Evolutionary conservation across 2,888 invertebrate genomes (phyloP).

Genomic region (Phytoseiulus persimilis): DNA sequence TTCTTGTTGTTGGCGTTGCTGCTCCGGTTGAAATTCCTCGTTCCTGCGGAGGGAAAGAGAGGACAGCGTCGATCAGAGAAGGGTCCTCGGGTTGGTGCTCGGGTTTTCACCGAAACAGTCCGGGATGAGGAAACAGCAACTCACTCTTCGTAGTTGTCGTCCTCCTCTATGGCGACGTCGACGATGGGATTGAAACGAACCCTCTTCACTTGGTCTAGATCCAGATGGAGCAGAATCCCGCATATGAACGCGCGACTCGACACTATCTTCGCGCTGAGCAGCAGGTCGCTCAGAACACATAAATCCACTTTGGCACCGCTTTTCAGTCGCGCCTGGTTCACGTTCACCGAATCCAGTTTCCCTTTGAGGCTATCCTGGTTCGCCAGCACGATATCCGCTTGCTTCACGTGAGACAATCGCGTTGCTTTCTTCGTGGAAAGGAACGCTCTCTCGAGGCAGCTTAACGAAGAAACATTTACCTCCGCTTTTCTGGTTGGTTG

Average conservation of each 20-base stretch:
- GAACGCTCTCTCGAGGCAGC: background rate
- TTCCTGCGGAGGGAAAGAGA: background rate
- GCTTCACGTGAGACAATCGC: background rate
- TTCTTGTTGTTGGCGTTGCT: background rate
- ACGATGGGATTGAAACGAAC: slow-evolving; percentile 32
- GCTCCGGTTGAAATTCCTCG: background rate
- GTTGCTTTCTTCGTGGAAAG: background rate
- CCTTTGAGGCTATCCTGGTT: background rate
- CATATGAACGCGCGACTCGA: slow-evolving; percentile 27
- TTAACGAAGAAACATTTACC: background rate
- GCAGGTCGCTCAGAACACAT: slow-evolving; percentile 16
- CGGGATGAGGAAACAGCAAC: too few relatives aligned
- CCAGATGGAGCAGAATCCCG: slow-evolving; percentile 8
- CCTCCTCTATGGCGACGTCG: background rate
- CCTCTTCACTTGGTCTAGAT: background rate
- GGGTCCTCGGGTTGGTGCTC: too few relatives aligned
- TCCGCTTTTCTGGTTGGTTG: background rate
- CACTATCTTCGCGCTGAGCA: background rate
- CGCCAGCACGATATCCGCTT: background rate
- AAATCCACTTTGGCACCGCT: slow-evolving; percentile 25
- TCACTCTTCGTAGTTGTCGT: background rate
- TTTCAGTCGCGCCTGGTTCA: slow-evolving; percentile 17
- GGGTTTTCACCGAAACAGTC: background rate
- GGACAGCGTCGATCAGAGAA: too few relatives aligned
- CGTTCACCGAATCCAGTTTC: slow-evolving; percentile 13